phyloP scores from a whole-genome alignment of 1,140 invertebrate species.

The Phymastichus coffea region DNA sequence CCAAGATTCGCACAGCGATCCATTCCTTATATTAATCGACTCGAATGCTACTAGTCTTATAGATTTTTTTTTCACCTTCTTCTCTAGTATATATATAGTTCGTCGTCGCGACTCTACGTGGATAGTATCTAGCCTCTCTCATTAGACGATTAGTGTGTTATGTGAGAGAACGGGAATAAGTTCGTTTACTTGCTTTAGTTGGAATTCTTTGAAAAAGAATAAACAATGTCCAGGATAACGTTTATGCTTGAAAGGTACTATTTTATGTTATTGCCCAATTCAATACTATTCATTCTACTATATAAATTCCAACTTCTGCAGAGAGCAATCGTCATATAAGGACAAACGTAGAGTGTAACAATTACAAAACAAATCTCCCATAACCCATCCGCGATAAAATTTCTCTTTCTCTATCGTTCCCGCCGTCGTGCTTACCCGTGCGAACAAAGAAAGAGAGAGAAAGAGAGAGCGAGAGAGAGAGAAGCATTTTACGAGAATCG shows the following conservation, averaged over 20 bases:
- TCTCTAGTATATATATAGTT: not conserved
- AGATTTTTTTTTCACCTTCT: not conserved
- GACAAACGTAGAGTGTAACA: not conserved
- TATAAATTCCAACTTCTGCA: no score
- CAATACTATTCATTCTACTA: no score
- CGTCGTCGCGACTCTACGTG: not conserved
- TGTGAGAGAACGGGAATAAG: no score
- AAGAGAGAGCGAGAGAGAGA: conserved; percentile 2
- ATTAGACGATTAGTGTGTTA: conserved; percentile 16
- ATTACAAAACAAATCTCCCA: not conserved
- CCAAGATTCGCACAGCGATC: conserved; percentile 51
- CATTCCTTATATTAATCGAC: conserved; percentile 55
- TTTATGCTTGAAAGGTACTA: no score
- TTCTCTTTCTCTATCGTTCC: not conserved
- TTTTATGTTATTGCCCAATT: no score
- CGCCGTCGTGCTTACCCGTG: no score
- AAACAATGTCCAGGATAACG: no score
- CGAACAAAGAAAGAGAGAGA: no score
- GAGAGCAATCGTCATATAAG: conserved; percentile 21
- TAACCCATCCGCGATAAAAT: conserved; percentile 18
- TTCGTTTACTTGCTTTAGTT: no score
- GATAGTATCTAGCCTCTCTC: not conserved
- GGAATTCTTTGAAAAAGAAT: no score
- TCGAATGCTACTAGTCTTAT: conserved; percentile 21
- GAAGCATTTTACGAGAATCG: conserved; percentile 30